Conservation (phyloP, 2,113 vertebrate species). For the Beaufortia kweichowensis region DNA sequence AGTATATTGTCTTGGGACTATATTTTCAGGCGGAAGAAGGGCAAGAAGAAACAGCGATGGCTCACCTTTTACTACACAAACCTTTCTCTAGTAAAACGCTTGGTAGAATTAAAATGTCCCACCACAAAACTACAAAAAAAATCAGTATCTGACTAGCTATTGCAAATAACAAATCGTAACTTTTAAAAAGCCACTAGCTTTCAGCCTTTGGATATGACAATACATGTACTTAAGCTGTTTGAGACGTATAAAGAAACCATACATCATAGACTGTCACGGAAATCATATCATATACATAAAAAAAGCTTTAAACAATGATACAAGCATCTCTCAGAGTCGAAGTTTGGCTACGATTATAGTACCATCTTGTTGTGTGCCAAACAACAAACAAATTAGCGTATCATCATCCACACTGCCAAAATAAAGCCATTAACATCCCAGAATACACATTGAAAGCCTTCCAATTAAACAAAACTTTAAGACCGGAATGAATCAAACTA, state of each 20-base stretch:
- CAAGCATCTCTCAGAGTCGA: background rate
- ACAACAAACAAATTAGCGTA: conserved; percentile 1
- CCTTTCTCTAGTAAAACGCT: background rate
- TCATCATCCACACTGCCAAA: conserved; percentile 22
- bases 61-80: background rate
- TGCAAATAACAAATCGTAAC: background rate
- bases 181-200: too few species aligned
- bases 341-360: conserved; percentile 19
- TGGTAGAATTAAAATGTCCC: background rate
- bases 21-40: background rate
- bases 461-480: background rate
- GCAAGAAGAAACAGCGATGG: background rate
- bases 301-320: background rate
- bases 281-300: background rate
- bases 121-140: background rate
- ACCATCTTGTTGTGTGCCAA: conserved; percentile 26
- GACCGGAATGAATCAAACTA: background rate
- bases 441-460: conserved; percentile 1
- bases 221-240: background rate
- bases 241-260: too few species aligned
- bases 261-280: too few species aligned
- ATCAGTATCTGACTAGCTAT: background rate
- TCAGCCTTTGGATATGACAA: too few species aligned
- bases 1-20: too few species aligned
- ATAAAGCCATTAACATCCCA: conserved; percentile 16